Conservation (phyloP, 30 jellyfish, hydroid and myxozoan species). For the Aurelia aurita region DNA sequence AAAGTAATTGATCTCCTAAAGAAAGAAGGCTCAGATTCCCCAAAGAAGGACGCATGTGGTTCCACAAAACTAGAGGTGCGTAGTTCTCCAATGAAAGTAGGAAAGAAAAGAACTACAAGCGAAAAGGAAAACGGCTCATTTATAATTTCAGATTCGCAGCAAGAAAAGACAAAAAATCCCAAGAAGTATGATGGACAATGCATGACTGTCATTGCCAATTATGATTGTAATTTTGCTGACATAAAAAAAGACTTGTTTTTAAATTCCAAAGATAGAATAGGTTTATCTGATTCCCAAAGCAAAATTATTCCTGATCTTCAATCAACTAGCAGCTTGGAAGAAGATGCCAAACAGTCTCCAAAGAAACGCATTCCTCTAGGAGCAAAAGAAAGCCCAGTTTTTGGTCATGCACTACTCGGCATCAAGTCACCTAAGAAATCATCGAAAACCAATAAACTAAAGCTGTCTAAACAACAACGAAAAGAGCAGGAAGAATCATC, state of each 20-base stretch:
- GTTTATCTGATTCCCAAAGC: too few species aligned
- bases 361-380: not conserved
- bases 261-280: not conserved
- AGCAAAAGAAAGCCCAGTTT: not conserved
- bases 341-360: too few species aligned
- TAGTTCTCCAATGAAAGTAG: too few species aligned
- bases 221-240: not conserved
- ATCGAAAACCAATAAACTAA: not conserved
- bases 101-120: too few species aligned
- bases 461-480: not conserved
- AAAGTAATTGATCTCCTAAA: too few species aligned
- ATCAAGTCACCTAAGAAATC: not conserved
- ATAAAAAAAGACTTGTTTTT: not conserved
- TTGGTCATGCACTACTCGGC: not conserved
- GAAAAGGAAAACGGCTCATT: too few species aligned
- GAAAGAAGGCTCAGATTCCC: too few species aligned
- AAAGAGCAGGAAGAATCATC: not conserved
- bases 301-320: too few species aligned
- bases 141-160: not conserved
- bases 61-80: too few species aligned
- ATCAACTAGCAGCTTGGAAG: too few species aligned
- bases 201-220: constrained; percentile 7
- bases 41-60: too few species aligned
- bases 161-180: not conserved
- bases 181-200: not conserved